Evolutionary conservation across 1,140 invertebrate species (phyloP), one percentile per base, ranked within the genome.

Genomic region (Helicoverpa zea): DNA sequence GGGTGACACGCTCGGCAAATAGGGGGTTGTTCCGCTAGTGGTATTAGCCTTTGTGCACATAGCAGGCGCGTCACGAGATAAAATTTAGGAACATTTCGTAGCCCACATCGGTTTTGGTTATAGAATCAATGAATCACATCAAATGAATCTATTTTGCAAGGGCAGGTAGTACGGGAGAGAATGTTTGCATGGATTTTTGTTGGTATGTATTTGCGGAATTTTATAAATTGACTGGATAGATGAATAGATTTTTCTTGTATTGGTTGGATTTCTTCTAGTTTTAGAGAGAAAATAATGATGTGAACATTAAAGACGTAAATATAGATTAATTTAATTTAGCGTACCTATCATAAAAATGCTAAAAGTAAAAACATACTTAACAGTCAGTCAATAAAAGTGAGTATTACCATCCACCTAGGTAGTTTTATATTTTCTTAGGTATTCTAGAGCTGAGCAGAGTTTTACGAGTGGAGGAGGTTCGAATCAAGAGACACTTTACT

Each of bases 401-500:
- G 64, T 68, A 47, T 52, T 54, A 14, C 18, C 49, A 72, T 72
- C 13, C 16, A 52, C 18, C 30, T 72, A 51, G 23, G 47, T 72
- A 29, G 68, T 43, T 10, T 72, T 72, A 72, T 72, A 52, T 72
- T 72, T 51, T 72, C 68, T 58, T 59, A 30, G 73, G 58, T 76
- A 76, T 63, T 59, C 14, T 29, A 51, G 75, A n/a, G 29, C 29
- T 66, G 63, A 66, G 58, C 43, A 35, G 49, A 64, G 43, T 76
- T 84, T 81, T 86, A 81, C 81, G 76, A 82, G 73, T 73, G 56
- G 66, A 76, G 84, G 70, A 79, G 79, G 70, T 70, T 76, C 49
- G 73, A 82, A 82, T 84, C 82, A 81, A 81, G 80, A 80, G 82
- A 81, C 81, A 83, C 82, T 84, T 83, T 81, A 82, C 82, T 82